Evolutionary conservation across 2,113 vertebrate genomes (phyloP), one percentile per base, ranked within the genome.

Genomic region (Oncorhynchus kisutch): DNA sequence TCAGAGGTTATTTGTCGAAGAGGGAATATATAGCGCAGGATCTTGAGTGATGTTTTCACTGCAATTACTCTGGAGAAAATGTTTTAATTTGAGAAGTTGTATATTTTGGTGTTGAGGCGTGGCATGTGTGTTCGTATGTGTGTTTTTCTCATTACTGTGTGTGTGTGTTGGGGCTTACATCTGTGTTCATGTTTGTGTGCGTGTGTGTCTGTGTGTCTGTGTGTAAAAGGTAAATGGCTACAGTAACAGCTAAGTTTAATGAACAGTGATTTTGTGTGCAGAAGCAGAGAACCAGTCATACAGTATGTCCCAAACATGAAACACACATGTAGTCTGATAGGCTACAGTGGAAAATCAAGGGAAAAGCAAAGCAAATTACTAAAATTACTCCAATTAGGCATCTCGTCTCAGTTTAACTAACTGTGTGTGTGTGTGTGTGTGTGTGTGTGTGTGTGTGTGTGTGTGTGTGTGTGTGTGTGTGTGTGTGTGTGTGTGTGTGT

Each of bases 51-150:
- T 89, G 90, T 92, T 92, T 91, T 90, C 86, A 82, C 86, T 90
- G 82, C 84, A 91, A 89, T 91, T 88, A 92, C 71, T 81, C 76
- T 20, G 84, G 76, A 84, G 81, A 89, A 88, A 87, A 88, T 85
- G 87, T 90, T 90, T 89, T 88, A 83, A 89, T 88, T 87, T 83
- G 79, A 81, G 68, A 70, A 34, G 70, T 84, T 89, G 90, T 91
- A 88, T 90, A 90, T 91, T 92, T 91, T 88, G 81, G 77, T 87
- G 86, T 45, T 67, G 85, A 85, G 88, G 87, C 86, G 87, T 88
- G 88, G 88, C 51, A 18, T 5, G 16, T 85, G 87, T 79, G 59
- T 62, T 62, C 6, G 59, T 62, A 6, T 62, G 59, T 24, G 51
- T 54, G 49, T 51, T 14, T 49, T 45, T 45, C 39, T 11, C 39